Evolutionary conservation across 2,113 vertebrate species (phyloP).

Genomic region (Agelaius tricolor): DNA sequence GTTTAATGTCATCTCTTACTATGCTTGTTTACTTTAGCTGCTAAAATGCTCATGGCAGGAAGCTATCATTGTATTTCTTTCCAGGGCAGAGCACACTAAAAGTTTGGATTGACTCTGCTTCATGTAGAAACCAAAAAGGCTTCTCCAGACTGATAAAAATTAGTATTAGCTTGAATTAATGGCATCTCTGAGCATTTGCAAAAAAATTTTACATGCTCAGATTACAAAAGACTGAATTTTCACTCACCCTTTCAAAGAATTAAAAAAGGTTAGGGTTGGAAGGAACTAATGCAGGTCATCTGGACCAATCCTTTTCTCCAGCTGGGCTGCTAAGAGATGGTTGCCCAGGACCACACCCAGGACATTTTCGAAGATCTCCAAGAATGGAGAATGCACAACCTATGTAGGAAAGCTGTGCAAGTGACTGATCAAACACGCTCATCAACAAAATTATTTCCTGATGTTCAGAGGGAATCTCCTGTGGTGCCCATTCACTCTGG

Average conservation of each 20-base stretch:
- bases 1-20: neutral
- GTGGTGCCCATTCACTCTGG: neutral
- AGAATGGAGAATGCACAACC: neutral
- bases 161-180: neutral
- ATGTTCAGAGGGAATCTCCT: neutral
- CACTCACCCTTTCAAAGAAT: neutral
- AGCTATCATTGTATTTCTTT: neutral
- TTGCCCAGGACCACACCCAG: neutral
- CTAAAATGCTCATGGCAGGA: neutral
- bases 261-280: neutral
- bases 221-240: neutral
- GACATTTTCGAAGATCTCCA: neutral
- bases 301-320: neutral
- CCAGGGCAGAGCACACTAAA: neutral
- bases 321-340: neutral
- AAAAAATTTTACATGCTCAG: neutral
- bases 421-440: accelerated
- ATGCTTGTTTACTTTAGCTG: neutral
- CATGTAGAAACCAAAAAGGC: neutral
- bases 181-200: neutral
- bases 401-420: neutral
- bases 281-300: neutral
- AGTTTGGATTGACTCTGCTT: neutral
- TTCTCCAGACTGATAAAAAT: neutral
- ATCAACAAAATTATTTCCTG: neutral